Evolutionary conservation across 2,113 vertebrate species (phyloP), one percentile per base, ranked within the genome.

Genomic region (Opisthocomus hoazin): DNA sequence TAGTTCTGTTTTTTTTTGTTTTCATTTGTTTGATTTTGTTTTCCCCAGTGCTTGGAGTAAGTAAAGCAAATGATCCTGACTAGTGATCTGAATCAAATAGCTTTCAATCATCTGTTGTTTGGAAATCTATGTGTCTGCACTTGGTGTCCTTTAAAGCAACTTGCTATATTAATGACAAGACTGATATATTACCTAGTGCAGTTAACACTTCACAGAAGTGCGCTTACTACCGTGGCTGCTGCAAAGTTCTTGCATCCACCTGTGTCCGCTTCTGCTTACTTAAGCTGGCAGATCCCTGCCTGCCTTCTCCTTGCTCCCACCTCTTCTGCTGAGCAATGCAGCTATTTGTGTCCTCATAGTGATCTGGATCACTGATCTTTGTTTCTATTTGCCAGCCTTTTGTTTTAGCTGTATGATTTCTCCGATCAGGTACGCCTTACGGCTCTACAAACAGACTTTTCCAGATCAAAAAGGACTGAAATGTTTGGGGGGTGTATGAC

Each of bases 191-290:
- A 34, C 27, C 18, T 37, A 46, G 27, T 74, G 37, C 50, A 56
- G 36, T 80, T 76, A 70, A 60, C 48, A 14, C 11, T 66, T 83
- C 20, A 13, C 12, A 12, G 53, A 66, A 65, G 22, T 58, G 58
- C 15, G 11, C 19, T 54, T 64, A 11, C 39, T 60, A 9, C 37
- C 0, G 0, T 3, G 2, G 30, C 36, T 69, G 15, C 61, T 65
- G 24, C 6, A 0, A 51, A 39, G 21, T 63, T 85, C 60, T 89
- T 84, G 37, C 10, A 18, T 84, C 32, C n/a, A 20, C 24, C 15
- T 2, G 0, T 48, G 50, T 23, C 29, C 75, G 18, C 48, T 93
- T 69, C 65, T 20, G 5, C 10, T 18, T 63, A 23, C 30, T 71
- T 79, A 71, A 54, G 30, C 24, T 6, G 5, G 9, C 43, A 61